A percentile compares a stretch with the other conserved stretches of the same genome.
These are phyloP conservation scores for Sarcophaga rosellei DNA, from an alignment of 2,888 invertebrate genomes.

Conservation along the genomic window DNA sequence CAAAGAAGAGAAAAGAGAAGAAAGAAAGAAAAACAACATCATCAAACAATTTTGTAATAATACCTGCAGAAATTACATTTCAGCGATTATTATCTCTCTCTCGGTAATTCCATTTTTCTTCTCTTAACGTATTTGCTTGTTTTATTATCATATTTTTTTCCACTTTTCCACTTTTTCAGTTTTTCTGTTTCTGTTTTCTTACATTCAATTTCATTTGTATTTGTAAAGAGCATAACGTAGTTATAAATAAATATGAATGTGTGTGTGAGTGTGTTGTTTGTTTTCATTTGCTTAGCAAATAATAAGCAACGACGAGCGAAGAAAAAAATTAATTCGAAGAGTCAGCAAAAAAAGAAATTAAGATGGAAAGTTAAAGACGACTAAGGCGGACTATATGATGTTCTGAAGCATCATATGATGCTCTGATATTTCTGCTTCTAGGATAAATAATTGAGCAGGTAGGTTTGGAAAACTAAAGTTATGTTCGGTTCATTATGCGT, in stretches of 20 bases:
- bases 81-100: slow-evolving; percentile 66
- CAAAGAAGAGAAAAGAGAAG: slow-evolving; percentile 30
- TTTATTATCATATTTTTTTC: slow-evolving; percentile 51
- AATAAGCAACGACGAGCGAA: slow-evolving; percentile 21
- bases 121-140: slow-evolving; percentile 31
- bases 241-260: not conserved
- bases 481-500: no score
- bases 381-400: not conserved
- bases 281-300: slow-evolving; percentile 55
- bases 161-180: slow-evolving; percentile 13
- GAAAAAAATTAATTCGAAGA: slow-evolving; percentile 17
- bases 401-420: not conserved
- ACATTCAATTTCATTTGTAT: slow-evolving; percentile 1
- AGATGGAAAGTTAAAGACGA: not conserved
- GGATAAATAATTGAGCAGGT: no score
- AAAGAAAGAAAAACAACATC: not conserved
- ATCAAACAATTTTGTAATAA: slow-evolving; percentile 49
- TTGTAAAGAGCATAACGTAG: not conserved
- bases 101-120: slow-evolving; percentile 59
- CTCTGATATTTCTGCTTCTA: not conserved
- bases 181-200: slow-evolving; percentile 34
- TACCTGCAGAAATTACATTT: slow-evolving; percentile 69
- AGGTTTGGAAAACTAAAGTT: no score
- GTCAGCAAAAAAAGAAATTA: slow-evolving; percentile 50
- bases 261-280: not conserved